Evolutionary conservation across 2,113 vertebrate genomes (phyloP), one percentile per base, ranked within the genome.

Genomic region (Microtus montanus): DNA sequence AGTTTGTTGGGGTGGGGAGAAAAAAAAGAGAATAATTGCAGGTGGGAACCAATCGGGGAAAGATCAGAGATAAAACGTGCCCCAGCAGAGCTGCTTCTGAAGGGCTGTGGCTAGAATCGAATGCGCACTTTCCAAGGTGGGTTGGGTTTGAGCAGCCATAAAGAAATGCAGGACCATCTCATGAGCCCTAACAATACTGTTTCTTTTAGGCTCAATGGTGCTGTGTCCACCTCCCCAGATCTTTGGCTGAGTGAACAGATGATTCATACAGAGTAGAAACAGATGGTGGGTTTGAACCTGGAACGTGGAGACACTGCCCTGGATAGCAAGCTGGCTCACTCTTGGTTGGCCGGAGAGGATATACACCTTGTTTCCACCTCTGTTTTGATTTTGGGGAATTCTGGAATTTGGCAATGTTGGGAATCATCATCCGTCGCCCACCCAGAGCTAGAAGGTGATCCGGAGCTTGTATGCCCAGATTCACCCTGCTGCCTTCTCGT

Each of bases 1-100:
- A 79, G 83, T 49, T 87, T 89, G 52, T 44, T 90, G 61, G 49
- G 70, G 44, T 75, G 44, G 63, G 41, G 95, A 84, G 41, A n/a
- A 7, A 80, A n/a, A 47, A 71, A 77, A 77, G 83, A 80, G 86
- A 58, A 9, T 52, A 73, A 61, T 33, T 22, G 7, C 68, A 92
- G 52, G 38, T 14, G 20, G 41, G 35, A 44, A 38, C 66, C 41
- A 68, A 19, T 4, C 30, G 0, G 49, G 63, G 35, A 73, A 47
- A 93, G 70, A 73, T 2, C 1, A 33, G 58, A 26, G n/a, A 33
- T 52, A 10, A 84, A 20, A 49, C 1, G 26, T 30, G 33, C 44
- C 70, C 0, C 22, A 0, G 2, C 38, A 3, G 9, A 35, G 10
- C 64, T 47, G 54, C 4, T 8, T 20, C 38, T 35, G 4, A 24